Evolutionary conservation across 2,797 vertebrate genomes (phyloP).

Genomic region (Eutrigla gurnardus): DNA sequence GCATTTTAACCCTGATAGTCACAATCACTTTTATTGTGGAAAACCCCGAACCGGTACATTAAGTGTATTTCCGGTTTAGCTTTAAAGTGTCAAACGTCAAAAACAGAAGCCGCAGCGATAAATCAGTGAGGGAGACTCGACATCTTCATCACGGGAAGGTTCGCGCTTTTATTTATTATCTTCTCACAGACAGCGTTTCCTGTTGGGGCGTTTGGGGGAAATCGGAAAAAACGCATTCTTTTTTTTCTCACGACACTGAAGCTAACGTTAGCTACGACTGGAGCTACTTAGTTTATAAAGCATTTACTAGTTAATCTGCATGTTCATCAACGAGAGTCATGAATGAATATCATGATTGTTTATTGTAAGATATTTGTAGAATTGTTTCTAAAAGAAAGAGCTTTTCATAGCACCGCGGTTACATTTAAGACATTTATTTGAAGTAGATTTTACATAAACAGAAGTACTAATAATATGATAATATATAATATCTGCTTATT

Average conservation of each 20-base stretch:
- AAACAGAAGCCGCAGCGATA: conserved; percentile 1
- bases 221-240: background rate
- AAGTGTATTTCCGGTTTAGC: background rate
- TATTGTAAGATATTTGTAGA: background rate
- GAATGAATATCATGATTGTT: background rate
- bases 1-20: no score
- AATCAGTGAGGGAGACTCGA: background rate
- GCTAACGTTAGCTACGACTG: conserved; percentile 6
- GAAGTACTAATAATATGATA: background rate
- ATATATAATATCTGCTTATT: background rate
- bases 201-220: background rate
- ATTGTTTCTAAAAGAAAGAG: background rate
- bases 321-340: no score
- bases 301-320: background rate
- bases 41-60: background rate
- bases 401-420: background rate
- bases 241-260: background rate
- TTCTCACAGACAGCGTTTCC: background rate
- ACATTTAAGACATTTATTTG: background rate
- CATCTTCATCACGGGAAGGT: background rate
- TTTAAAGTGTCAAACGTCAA: conserved; percentile 18
- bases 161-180: no score
- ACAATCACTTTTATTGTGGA: background rate
- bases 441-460: no score
- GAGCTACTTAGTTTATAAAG: background rate